Percentiles rank a stretch among this genome's conserved stretches.
These are phyloP conservation scores for Alviniconcha strummeri DNA, from an alignment of 2,888 invertebrate species.

Conservation along the genomic window DNA sequence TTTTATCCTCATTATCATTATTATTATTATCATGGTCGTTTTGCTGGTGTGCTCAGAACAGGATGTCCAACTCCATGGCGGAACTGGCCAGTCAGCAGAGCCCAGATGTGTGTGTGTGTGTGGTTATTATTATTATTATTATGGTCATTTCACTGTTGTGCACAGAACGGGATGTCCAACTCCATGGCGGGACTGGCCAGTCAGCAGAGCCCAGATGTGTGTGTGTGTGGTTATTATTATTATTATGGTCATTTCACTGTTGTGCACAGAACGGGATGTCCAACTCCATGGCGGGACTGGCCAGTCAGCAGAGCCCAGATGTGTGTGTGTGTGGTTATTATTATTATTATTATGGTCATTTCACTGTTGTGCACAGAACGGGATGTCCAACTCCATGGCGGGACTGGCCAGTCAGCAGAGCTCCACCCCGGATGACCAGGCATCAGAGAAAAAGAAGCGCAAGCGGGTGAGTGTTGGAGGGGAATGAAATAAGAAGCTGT, in stretches of 20 bases:
- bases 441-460: slow-evolving; percentile 33
- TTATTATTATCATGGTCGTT: not conserved
- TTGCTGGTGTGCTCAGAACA: not conserved
- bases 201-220: slow-evolving; percentile 9
- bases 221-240: too few relatives aligned
- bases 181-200: slow-evolving; percentile 22
- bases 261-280: slow-evolving; percentile 23
- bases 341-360: not conserved
- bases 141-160: not conserved
- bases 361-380: not conserved
- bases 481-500: too few relatives aligned
- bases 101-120: not conserved
- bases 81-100: not conserved
- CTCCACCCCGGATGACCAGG: not conserved
- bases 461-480: slow-evolving; percentile 22
- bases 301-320: slow-evolving; percentile 15
- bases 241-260: not conserved
- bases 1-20: not conserved
- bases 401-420: slow-evolving; percentile 24
- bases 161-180: slow-evolving; percentile 25
- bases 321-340: not conserved
- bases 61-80: not conserved
- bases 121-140: not conserved
- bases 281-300: slow-evolving; percentile 22
- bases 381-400: slow-evolving; percentile 25